phyloP scores from a whole-genome alignment of 1,140 invertebrate species.

The Conus betulinus region DNA sequence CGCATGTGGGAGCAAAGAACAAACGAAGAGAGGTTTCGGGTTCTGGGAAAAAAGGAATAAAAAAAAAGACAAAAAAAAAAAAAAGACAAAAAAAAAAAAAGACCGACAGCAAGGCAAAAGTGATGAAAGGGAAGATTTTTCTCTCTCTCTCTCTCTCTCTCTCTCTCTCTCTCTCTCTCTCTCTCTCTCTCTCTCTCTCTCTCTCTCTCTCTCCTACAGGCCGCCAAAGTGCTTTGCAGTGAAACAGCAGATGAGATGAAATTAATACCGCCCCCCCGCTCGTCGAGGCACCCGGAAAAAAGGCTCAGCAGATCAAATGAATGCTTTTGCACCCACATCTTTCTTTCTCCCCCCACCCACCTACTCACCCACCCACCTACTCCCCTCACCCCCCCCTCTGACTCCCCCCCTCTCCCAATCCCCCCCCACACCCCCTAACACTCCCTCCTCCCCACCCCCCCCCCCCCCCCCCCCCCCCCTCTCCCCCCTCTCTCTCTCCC shows the following conservation, averaged over 20 bases:
- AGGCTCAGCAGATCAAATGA: neutral
- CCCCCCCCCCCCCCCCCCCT: neutral
- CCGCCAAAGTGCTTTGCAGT: neutral
- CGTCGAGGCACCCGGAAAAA: neutral
- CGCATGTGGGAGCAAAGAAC: no score
- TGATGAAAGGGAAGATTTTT: no score
- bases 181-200: constrained; percentile 8
- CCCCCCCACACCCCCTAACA: no score
- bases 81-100: neutral
- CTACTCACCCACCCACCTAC: neutral
- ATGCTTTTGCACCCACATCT: neutral
- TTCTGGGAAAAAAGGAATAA: no score
- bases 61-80: neutral
- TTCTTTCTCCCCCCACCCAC: neutral
- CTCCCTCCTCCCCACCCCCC: neutral
- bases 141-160: constrained; percentile 3
- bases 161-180: constrained; percentile 15
- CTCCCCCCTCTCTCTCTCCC: neutral
- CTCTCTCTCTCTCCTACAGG: neutral
- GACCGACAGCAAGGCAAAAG: neutral
- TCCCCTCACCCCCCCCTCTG: neutral
- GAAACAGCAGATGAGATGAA: neutral
- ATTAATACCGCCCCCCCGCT: neutral
- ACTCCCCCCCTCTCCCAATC: no score
- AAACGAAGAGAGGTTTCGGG: no score